A percentile compares a stretch with the other conserved stretches of the same genome.
Conservation (phyloP, 2,797 vertebrate species). For the Clarias fuscus region DNA sequence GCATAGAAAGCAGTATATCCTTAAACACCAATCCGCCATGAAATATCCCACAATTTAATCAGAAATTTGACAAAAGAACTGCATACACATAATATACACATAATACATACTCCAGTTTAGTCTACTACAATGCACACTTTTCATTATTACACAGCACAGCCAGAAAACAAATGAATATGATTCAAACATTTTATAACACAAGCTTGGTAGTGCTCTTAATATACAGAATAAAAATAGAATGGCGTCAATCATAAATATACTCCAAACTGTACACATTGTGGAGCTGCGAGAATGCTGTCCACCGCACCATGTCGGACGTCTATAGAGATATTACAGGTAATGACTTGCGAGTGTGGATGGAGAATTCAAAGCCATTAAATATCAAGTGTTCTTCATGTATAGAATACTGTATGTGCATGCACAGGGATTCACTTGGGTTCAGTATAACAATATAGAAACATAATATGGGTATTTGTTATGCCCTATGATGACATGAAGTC, state of each 20-base stretch:
- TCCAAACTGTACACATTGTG: neutral
- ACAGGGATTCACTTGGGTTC: neutral
- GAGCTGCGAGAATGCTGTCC: too few relatives aligned
- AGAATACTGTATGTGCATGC: neutral
- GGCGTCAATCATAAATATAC: neutral
- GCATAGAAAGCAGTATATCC: neutral
- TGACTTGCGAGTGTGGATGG: too few relatives aligned
- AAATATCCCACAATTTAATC: neutral
- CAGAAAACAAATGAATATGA: neutral
- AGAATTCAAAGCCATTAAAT: too few relatives aligned
- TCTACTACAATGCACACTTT: neutral
- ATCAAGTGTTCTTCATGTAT: too few relatives aligned
- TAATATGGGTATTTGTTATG: neutral
- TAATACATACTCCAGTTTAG: neutral
- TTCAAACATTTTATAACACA: neutral
- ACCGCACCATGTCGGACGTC: too few relatives aligned
- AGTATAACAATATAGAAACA: neutral
- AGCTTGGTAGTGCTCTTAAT: conserved; percentile 18
- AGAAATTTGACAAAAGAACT: conserved; percentile 6
- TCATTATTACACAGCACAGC: neutral
- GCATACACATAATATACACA: neutral
- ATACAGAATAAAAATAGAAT: conserved; percentile 7
- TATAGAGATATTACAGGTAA: too few relatives aligned
- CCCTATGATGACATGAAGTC: neutral
- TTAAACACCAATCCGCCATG: neutral